Evolutionary conservation across 1,140 invertebrate species (phyloP), one percentile per base, ranked within the genome.

Genomic region (Aleiodes sp.): DNA sequence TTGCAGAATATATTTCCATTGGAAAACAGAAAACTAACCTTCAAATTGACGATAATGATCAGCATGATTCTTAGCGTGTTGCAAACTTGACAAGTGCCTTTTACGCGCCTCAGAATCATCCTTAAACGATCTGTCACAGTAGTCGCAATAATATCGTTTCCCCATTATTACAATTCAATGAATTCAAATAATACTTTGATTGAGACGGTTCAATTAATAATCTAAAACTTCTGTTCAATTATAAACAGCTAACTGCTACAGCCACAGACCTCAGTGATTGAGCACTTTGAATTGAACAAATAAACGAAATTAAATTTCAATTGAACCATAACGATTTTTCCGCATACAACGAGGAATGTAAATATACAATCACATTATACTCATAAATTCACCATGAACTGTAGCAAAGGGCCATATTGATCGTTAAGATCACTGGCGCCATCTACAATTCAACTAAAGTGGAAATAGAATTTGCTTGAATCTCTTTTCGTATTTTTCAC

Each of bases 101-200:
- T 88, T 90, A 37, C 91, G 85, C 0, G 89, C 87, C 16, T 89
- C 87, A 0, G 87, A 76, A 69, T 88, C 87, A 61, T 91, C 88
- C 29, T 91, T 89, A 76, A 92, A 91, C 0, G 87, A 87, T 84
- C 91, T 90, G 61, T 92, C 87, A 71, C 91, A 92, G 76, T 91
- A 92, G 83, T 91, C 90, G 74, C 91, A 92, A 73, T 89, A 88
- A 80, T 92, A 92, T 73, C 87, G 84, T 73, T 88, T 89, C 2
- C 90, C 89, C 90, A 91, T 91, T 72, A 12, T 37, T 19, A 0
- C 0, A 39, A 12, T 21, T 62, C 10, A 35, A 39, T 39, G 10
- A n/a, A 35, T 39, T n/a, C n/a, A n/a, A n/a, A n/a, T n/a, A n/a
- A n/a, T n/a, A n/a, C n/a, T n/a, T n/a, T n/a, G n/a, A n/a, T n/a